Base-by-base conservation (phyloP, 2,888 invertebrate species). In the Metellina segmentata region DNA sequence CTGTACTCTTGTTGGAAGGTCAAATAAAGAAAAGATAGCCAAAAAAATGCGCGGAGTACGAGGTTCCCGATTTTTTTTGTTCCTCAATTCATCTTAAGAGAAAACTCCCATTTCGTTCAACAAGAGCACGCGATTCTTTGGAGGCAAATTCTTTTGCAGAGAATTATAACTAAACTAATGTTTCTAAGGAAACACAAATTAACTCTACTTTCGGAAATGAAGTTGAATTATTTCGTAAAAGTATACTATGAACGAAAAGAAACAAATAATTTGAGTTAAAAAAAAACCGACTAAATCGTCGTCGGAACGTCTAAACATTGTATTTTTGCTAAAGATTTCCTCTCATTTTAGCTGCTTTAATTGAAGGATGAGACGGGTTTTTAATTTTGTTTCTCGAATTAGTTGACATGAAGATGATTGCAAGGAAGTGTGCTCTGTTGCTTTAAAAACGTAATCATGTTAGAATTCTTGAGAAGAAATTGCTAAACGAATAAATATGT, bases 141-240 rank as follows among this genome's bases (percentile, higher is more conserved):
- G 0, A 77, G 19, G 20, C 19, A 7, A 79, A 79, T 53, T 79
- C 79, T 34, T 79, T 79, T 34, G 34, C 61, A 61, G 34, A 53
- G 52, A 79, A 79, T 79, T 79, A 61, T 34, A 79, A 20, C 13
- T 20, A 49, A 61, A 16, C 53, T 79, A 34, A 20, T 79, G 53
- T 79, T 79, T 61, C 79, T 79, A 61, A 79, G 78, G 61, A 16
- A 79, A 79, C 79, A 13, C n/a, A 79, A 79, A 79, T 79, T 69
- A 79, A 20, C 61, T 61, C 16, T n/a, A 53, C 19, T 34, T 34
- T 61, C n/a, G 79, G 16, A 79, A 79, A 79, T 53, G 34, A 11
- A 34, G 61, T 13, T 8, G 79, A 61, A 34, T 79, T 61, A 53
- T 34, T 34, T 34, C 11, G 79, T 34, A 79, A 79, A 79, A 52